Base-by-base conservation (phyloP, 1,140 invertebrate species). In the Campoletis sonorensis region DNA sequence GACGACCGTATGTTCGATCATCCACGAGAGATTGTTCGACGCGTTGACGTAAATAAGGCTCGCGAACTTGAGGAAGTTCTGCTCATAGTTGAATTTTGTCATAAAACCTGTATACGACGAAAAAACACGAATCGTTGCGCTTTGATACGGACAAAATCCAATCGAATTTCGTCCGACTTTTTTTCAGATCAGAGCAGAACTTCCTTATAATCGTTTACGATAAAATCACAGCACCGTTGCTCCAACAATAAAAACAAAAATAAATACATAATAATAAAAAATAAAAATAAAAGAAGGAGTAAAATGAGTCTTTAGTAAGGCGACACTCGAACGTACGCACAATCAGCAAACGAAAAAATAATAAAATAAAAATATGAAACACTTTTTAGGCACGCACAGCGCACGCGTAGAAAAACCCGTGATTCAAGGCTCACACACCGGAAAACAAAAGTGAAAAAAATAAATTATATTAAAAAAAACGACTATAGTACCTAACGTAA, bases 401-500 rank as follows among this genome's bases (percentile, higher is more conserved):
- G 73, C 77, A 79, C 77, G 61, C 61, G 40, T 79, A 79, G 77
- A 51, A 27, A 70, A 79, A 26, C 21, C 40, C 18, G 33, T 23
- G 16, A 75, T 75, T 77, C 21, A 67, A 40, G 61, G 54, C 64
- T 64, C 58, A 67, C 58, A 67, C 58, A 64, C 7, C 13, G 21
- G 49, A 30, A 75, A n/a, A n/a, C n/a, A n/a, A 73, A 73, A 73
- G 7, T 40, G 18, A 67, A 15, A 64, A 21, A 79, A 68, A 54
- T 64, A 68, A n/a, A n/a, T n/a, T n/a, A n/a, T n/a, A n/a, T n/a
- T n/a, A n/a, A n/a, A n/a, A n/a, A n/a, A n/a, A n/a, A 79, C 37
- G 37, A 79, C 23, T 40, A 40, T 79, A 79, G 67, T 68, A 68
- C 61, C 77, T 79, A 79, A 26, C 51, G 67, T 79, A 70, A 79